Conservation (phyloP, 1,140 invertebrate genomes). For the Sitophilus oryzae region DNA sequence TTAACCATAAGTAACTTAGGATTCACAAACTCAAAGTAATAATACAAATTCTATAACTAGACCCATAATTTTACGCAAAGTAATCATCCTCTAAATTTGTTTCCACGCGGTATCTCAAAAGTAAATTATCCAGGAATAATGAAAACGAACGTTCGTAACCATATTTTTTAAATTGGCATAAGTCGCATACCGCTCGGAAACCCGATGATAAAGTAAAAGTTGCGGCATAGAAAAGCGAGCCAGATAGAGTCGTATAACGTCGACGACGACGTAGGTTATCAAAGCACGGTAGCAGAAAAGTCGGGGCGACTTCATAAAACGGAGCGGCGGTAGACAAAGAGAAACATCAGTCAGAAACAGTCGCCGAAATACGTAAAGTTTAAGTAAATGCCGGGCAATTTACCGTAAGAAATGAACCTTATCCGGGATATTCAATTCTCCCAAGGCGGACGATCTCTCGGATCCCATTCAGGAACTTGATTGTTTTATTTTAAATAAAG, state of each 20-base stretch:
- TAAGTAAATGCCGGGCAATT: slow-evolving; percentile 38
- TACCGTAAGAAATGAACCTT: slow-evolving; percentile 32
- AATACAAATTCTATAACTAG: too few species aligned
- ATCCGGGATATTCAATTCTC: slow-evolving; percentile 34
- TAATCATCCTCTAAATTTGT: too few species aligned
- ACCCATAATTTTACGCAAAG: too few species aligned
- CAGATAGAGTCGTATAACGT: slow-evolving; percentile 20
- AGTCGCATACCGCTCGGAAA: slow-evolving; percentile 23
- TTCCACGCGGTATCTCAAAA: too few species aligned
- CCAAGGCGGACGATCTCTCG: slow-evolving; percentile 17
- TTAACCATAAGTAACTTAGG: too few species aligned
- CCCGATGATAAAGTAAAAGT: slow-evolving; percentile 19
- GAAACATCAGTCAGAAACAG: slow-evolving; percentile 37
- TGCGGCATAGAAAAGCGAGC: slow-evolving; percentile 13
- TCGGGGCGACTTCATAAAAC: slow-evolving; percentile 30
- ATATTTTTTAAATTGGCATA: slow-evolving; percentile 7
- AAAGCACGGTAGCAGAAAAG: slow-evolving; percentile 28
- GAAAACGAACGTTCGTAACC: background rate
- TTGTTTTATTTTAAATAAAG: slow-evolving; percentile 27
- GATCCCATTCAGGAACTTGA: slow-evolving; percentile 20
- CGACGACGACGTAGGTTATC: slow-evolving; percentile 31
- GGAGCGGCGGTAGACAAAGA: slow-evolving; percentile 32
- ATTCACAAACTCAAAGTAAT: too few species aligned
- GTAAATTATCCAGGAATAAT: background rate
- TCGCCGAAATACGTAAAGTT: slow-evolving; percentile 35